Base-by-base conservation (phyloP, 2,888 invertebrate genomes). In the Beris chalybata region DNA sequence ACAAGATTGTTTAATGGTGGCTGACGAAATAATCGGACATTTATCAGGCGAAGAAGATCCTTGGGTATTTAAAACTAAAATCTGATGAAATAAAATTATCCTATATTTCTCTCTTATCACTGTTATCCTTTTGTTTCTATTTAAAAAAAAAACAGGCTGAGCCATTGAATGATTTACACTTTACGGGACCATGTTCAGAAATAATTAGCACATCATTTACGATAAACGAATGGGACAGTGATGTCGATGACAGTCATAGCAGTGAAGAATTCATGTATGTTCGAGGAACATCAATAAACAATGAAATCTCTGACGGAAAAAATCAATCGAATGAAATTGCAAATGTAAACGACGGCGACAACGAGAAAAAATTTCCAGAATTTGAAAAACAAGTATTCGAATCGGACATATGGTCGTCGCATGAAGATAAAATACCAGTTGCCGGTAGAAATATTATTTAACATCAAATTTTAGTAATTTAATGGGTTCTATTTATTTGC, bases 231-330 rank as follows among this genome's bases (percentile, higher is more conserved):
- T 73, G 73, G 73, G 83, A 83, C 64, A 83, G 82, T 67, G 83
- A 84, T 66, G 82, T 83, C 4, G 82, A 83, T 69, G 82, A 82
- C 67, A 72, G 71, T 58, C 70, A 71, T 56, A 81, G 77, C 67
- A 74, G 73, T 52, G 75, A 74, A 67, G 75, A 74, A 50, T 76
- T 76, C 70, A 74, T 76, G 58, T 74, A 77, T 66, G 74, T 77
- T 53, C 73, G 73, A 57, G 71, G 73, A 45, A 73, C 66, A 55
- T 66, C 70, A 53, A 43, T 65, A 47, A 61, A 61, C 50, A 50
- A 61, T 15, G 50, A 61, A 61, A 31, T 61, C 32, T 15, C 52
- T 12, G 61, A 61, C 32, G 38, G 22, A 5, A 38, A 50, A 38
- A 22, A 29, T 13, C 5, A 6, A 5, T 13, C 50, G 50, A 32